Percentiles rank a stretch among this genome's conserved stretches.
These are phyloP conservation scores for Danionella dracula DNA, from an alignment of 2,797 vertebrate genomes.

Conservation along the genomic window DNA sequence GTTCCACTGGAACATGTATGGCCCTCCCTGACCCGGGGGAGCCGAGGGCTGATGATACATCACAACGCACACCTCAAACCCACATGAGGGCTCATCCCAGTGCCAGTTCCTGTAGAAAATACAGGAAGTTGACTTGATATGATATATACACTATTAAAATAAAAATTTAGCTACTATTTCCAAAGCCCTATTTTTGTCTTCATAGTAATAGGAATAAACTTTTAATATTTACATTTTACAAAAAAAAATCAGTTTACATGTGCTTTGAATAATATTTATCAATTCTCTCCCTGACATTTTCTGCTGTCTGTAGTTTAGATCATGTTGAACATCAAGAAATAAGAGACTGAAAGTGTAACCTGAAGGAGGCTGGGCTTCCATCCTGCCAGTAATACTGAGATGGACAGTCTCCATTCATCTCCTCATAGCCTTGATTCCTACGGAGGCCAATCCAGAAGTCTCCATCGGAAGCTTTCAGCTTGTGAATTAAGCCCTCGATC, in stretches of 20 bases:
- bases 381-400: constrained; percentile 84
- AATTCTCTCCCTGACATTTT: too few relatives aligned
- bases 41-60: constrained; percentile 96
- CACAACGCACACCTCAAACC: constrained; percentile 90
- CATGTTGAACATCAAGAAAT: too few relatives aligned
- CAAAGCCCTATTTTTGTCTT: too few relatives aligned
- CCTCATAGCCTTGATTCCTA: constrained; percentile 66
- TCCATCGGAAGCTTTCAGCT: constrained; percentile 81
- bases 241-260: too few relatives aligned
- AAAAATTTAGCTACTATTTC: too few relatives aligned
- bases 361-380: constrained; percentile 70
- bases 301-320: too few relatives aligned
- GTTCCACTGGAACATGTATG: constrained; percentile 95
- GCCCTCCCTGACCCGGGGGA: constrained; percentile 71
- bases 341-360: constrained; percentile 55
- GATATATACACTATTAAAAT: too few relatives aligned
- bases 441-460: constrained; percentile 96
- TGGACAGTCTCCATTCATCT: constrained; percentile 72
- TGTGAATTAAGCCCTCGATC: constrained; percentile 78
- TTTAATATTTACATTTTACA: too few relatives aligned
- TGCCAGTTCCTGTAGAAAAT: constrained; percentile 91
- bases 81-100: constrained; percentile 90
- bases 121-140: too few relatives aligned
- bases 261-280: too few relatives aligned
- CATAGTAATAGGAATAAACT: too few relatives aligned